phyloP scores from a whole-genome alignment of 1,140 invertebrate species.

The Aricia agestis region DNA sequence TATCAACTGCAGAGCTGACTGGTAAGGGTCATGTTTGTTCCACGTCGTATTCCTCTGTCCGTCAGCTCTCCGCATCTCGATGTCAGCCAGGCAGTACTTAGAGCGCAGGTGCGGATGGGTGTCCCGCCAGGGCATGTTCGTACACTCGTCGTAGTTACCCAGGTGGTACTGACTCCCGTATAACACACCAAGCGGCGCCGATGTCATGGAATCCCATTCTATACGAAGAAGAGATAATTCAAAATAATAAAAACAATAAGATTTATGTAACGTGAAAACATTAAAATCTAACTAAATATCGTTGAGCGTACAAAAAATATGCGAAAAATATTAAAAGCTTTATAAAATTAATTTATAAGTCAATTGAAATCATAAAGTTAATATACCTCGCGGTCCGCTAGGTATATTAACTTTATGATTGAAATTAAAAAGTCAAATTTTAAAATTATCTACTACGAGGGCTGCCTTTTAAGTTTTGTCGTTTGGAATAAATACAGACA shows the following conservation, averaged over 20 bases:
- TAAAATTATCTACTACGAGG: no score
- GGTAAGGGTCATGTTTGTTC: constrained; percentile 62
- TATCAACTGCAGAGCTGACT: constrained; percentile 73
- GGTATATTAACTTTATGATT: no score
- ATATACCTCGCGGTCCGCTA: no score
- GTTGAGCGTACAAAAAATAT: no score
- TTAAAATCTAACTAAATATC: no score
- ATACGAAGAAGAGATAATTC: background rate
- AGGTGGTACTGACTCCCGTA: constrained; percentile 78
- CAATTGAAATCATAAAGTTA: no score
- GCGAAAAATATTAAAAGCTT: no score
- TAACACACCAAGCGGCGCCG: constrained; percentile 77
- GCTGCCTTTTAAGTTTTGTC: no score
- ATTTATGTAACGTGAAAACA: no score
- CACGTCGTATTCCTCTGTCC: constrained; percentile 51
- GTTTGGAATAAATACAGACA: no score
- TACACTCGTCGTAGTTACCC: constrained; percentile 80
- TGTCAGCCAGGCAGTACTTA: constrained; percentile 77
- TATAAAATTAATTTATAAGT: no score
- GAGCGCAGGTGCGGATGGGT: constrained; percentile 67
- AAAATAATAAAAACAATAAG: background rate
- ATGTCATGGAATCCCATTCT: constrained; percentile 80
- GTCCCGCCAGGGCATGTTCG: constrained; percentile 58
- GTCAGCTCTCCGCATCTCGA: constrained; percentile 55
- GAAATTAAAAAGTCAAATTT: no score